Base-by-base conservation (phyloP, 2,113 vertebrate genomes). In the Xenopus laevis region DNA sequence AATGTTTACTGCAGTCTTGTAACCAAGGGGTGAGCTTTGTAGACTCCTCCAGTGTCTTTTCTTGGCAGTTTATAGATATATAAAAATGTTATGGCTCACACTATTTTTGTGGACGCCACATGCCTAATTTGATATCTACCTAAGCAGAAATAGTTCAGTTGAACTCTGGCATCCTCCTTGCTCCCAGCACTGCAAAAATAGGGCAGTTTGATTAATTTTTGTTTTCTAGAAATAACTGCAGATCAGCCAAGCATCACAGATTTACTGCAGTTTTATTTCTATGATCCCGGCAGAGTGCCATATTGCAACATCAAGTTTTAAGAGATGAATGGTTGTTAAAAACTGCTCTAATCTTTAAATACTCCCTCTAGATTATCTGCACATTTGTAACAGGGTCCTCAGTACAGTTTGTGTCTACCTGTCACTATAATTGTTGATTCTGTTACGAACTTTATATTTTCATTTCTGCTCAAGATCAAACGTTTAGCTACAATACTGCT, bases 161-260 rank as follows among this genome's bases (percentile, higher is more conserved):
- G 71, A 73, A 65, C 62, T 58, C 50, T 65, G 27, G 50, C 71
- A 57, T 20, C 50, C 2, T 44, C 47, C 12, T 21, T 55, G 71
- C 71, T 73, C 60, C 62, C 50, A 62, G 71, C 71, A 45, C 55
- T 33, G n/a, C 71, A 57, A 55, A 64, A 74, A 74, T 66, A 66
- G 71, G 63, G 30, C 71, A 46, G 63, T 74, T 66, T 74, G 63
- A 74, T 74, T 74, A 59, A 74, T 74, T 74, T 74, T 74, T 74
- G 71, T 74, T 74, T 74, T 74, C 52, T 53, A 55, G 71, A 63
- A 74, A 66, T 74, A 65, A 66, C 71, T 47, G 71, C 64, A 65
- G 71, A 74, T 58, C 63, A 74, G 52, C 63, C 52, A 21, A 74
- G 71, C 71, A 59, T 74, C 40, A 17, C 71, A 21, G 71, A 74